Conservation (phyloP, 1,140 invertebrate species). For the Drosophila carrolli region DNA sequence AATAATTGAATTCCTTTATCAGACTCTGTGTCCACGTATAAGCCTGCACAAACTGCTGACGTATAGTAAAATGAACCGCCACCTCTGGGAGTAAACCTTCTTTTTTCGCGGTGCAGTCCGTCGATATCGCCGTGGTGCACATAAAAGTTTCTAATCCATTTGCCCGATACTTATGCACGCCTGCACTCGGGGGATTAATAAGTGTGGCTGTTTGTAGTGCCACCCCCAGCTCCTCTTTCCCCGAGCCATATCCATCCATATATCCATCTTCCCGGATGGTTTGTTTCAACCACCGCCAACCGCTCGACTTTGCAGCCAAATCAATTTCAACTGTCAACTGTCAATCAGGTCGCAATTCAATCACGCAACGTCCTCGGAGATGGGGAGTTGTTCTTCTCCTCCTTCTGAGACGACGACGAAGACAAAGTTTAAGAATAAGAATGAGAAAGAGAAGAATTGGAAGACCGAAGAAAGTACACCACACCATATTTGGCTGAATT, state of each 20-base stretch:
- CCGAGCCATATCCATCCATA: background rate
- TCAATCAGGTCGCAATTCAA: slow-evolving; percentile 80
- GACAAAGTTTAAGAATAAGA: slow-evolving; percentile 25
- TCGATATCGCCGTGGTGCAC: slow-evolving; percentile 20
- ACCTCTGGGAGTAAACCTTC: background rate
- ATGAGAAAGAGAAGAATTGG: too few species aligned
- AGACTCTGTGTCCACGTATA: background rate
- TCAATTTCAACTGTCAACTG: slow-evolving; percentile 82
- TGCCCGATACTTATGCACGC: slow-evolving; percentile 82
- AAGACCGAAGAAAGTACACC: background rate
- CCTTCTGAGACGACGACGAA: background rate
- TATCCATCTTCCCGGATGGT: slow-evolving; percentile 17
- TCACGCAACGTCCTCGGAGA: slow-evolving; percentile 62
- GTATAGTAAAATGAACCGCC: background rate
- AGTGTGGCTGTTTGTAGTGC: slow-evolving; percentile 38
- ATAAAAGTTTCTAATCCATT: slow-evolving; percentile 80
- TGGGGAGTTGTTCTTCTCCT: background rate
- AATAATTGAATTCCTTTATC: background rate
- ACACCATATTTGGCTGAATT: slow-evolving; percentile 20
- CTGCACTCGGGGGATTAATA: slow-evolving; percentile 80
- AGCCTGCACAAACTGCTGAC: background rate
- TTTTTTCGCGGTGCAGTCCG: slow-evolving; percentile 15
- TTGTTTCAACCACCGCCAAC: slow-evolving; percentile 64
- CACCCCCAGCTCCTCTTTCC: background rate
- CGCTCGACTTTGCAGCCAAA: slow-evolving; percentile 48